These are phyloP conservation scores for Diachrysia chrysitis DNA, from an alignment of 2,888 invertebrate species.

Conservation along the genomic window DNA sequence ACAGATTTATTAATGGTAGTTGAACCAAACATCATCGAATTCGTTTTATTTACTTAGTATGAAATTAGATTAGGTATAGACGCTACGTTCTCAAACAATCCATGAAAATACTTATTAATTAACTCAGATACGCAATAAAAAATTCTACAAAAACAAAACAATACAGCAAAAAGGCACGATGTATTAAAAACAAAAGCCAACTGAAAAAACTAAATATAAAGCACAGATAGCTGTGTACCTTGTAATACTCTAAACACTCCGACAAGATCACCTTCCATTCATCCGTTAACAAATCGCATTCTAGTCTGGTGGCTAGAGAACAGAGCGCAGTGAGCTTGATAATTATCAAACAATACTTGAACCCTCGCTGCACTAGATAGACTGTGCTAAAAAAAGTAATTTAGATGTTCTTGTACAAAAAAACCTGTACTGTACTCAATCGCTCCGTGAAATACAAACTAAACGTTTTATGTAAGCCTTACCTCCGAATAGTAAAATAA, in stretches of 20 bases:
- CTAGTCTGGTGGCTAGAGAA: conserved; percentile 4
- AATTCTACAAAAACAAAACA: too few relatives aligned
- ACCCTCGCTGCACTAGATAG: not conserved
- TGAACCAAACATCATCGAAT: not conserved
- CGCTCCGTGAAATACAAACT: too few relatives aligned
- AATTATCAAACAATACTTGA: not conserved
- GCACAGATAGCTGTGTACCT: not conserved
- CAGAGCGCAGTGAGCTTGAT: conserved; percentile 1
- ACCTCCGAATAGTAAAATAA: too few relatives aligned
- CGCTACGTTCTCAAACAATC: too few relatives aligned
- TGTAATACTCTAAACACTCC: not conserved
- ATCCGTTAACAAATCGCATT: conserved; percentile 4
- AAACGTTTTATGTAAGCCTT: too few relatives aligned
- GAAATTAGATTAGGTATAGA: not conserved
- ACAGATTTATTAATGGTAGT: not conserved
- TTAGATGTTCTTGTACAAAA: not conserved
- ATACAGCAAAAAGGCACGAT: too few relatives aligned
- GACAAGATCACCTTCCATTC: conserved; percentile 1
- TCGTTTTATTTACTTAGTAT: not conserved
- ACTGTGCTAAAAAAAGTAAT: not conserved
- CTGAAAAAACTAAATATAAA: too few relatives aligned
- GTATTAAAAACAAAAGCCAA: too few relatives aligned
- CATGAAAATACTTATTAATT: too few relatives aligned
- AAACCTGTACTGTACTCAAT: too few relatives aligned
- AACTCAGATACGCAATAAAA: too few relatives aligned